A percentile compares a stretch with the other conserved stretches of the same genome.
These are phyloP conservation scores for Synergus umbraculus DNA, from an alignment of 2,888 invertebrate species.

Conservation along the genomic window DNA sequence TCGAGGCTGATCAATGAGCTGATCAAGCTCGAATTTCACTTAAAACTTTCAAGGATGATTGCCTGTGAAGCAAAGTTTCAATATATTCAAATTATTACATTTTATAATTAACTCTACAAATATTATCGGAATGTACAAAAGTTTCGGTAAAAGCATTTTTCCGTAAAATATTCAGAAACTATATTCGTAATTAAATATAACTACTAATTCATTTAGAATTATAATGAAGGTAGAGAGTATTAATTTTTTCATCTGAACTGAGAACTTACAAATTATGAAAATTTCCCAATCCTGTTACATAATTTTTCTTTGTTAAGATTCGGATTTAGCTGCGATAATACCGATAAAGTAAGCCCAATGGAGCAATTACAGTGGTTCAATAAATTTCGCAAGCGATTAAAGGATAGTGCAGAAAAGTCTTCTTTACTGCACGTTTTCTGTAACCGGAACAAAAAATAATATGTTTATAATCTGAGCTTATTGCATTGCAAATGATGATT, in stretches of 20 bases:
- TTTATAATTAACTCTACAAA: background rate
- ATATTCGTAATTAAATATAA: no score
- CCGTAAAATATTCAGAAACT: no score
- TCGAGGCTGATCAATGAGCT: background rate
- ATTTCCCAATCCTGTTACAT: background rate
- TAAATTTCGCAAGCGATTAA: slow-evolving; percentile 2
- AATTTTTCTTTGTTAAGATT: background rate
- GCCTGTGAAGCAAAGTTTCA: no score
- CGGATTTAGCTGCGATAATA: background rate
- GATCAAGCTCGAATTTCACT: background rate
- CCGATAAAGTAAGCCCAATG: background rate
- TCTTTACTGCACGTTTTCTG: slow-evolving; percentile 4
- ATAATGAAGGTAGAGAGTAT: background rate
- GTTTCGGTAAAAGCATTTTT: no score
- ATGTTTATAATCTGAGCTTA: background rate
- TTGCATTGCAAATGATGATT: background rate
- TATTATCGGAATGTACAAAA: background rate
- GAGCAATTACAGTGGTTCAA: slow-evolving; percentile 6
- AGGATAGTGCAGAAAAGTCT: background rate
- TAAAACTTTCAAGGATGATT: background rate
- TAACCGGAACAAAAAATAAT: background rate
- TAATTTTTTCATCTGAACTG: background rate
- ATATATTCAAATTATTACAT: background rate
- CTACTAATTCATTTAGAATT: background rate
- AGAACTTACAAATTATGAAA: background rate